Evolutionary conservation across 2,113 vertebrate species (phyloP).

Genomic region (Burhinus oedicnemus): DNA sequence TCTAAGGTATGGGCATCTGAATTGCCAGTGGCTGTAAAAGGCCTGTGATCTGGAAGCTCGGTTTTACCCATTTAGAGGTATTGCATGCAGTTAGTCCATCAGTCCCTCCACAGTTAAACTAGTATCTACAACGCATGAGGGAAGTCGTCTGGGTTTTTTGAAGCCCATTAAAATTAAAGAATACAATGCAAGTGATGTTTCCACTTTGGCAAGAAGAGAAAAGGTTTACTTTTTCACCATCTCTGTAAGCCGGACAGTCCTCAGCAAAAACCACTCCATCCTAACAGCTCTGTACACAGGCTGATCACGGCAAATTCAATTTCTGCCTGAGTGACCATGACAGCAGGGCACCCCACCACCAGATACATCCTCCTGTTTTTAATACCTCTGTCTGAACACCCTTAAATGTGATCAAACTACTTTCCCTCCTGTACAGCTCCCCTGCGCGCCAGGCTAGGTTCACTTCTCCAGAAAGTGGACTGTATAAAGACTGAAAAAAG

Average conservation of each 20-base stretch:
- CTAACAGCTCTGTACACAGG: background rate
- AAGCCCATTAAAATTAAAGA: background rate
- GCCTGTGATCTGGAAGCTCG: background rate
- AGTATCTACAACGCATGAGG: fast-evolving
- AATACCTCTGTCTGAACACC: background rate
- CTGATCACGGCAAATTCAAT: background rate
- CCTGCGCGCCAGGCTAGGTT: background rate
- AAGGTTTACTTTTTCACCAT: background rate
- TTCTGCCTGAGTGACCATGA: background rate
- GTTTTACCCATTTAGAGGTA: constrained; percentile 4
- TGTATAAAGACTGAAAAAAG: background rate
- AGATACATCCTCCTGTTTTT: background rate
- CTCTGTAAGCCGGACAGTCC: background rate
- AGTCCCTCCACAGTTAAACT: background rate
- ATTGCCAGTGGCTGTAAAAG: constrained; percentile 5
- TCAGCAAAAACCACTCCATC: background rate
- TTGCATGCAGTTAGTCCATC: background rate
- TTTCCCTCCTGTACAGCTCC: background rate
- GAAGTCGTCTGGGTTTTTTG: background rate
- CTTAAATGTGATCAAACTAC: background rate
- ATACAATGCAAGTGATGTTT: background rate
- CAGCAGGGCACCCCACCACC: background rate
- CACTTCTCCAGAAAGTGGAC: background rate
- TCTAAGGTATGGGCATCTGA: background rate
- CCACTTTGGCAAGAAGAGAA: background rate